Base-by-base conservation (phyloP, 1,140 invertebrate genomes). In the Eriosoma lanigerum region DNA sequence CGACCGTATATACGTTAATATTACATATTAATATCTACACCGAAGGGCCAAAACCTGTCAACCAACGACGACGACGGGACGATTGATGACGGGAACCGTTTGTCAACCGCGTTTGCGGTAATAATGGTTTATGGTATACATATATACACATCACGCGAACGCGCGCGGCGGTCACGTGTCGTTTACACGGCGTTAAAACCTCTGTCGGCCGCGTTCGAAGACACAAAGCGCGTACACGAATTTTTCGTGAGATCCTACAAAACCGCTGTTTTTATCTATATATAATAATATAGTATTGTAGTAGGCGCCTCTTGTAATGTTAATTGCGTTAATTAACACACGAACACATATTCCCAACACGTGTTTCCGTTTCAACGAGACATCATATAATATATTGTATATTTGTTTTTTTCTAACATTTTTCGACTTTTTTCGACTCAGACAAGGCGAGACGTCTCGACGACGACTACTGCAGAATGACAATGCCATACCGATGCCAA, bases 341-440 rank as follows among this genome's bases (percentile, higher is more conserved):
- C 46, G 44, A 6, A 5, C 44, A 48, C 64, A 68, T 5, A 70
- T 48, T 70, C 26, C 48, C 68, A 54, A 58, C 72, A 75, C 54
- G 72, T 75, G 72, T 75, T 75, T 75, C 72, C 72, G 72, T 75
- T 75, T 58, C 52, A 5, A 50, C 21, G 66, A 70, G 46, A 70
- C 38, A 13, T 1, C 5, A 21, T 26, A 3, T 68, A 21, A 44
- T n/a, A n/a, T n/a, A n/a, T 24, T 6, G 44, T 38, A 3, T 3
- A 8, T 50, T 24, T 48, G 24, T 48, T 58, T 58, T 58, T 58
- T 26, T 58, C 26, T 3, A 13, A 38, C 3, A 4, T 48, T 48
- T 48, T 54, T 54, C 52, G 2, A 3, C n/a, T 15, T 62, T 60
- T 19, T 8, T 29, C 24, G 56, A 29, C 46, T 0, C 46, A 19